Evolutionary conservation across 1,140 invertebrate species (phyloP).

Genomic region (Saccostrea glomerata): DNA sequence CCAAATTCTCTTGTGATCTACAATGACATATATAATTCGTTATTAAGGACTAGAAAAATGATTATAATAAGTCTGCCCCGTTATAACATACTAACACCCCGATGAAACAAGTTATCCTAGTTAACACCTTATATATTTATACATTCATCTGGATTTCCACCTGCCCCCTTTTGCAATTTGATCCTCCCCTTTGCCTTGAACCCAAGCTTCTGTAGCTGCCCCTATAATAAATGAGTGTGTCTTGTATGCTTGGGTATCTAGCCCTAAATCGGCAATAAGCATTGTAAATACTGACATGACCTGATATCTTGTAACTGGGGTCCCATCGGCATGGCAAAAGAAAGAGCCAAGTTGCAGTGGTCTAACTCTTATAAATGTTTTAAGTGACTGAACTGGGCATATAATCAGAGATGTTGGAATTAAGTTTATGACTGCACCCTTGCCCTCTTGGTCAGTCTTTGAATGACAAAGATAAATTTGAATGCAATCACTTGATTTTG

Average conservation of each 20-base stretch:
- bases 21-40: not conserved
- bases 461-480: too few species aligned
- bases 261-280: not conserved
- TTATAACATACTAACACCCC: too few species aligned
- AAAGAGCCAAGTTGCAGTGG: not conserved
- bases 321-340: not conserved
- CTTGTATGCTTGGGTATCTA: not conserved
- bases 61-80: too few species aligned
- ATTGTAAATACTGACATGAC: not conserved
- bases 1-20: slow-evolving; percentile 41
- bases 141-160: slow-evolving; percentile 8
- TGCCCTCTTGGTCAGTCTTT: not conserved
- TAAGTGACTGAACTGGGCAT: not conserved
- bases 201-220: not conserved
- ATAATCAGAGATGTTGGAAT: not conserved
- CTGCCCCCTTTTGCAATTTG: not conserved
- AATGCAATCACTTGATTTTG: too few species aligned
- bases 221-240: too few species aligned
- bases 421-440: too few species aligned
- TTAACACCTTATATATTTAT: too few species aligned
- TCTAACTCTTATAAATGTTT: not conserved
- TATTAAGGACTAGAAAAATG: too few species aligned
- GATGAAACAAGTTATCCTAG: too few species aligned
- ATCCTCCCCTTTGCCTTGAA: not conserved
- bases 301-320: not conserved